Evolutionary conservation across 2,888 invertebrate genomes (phyloP).

Genomic region (Ceraclea dissimilis): DNA sequence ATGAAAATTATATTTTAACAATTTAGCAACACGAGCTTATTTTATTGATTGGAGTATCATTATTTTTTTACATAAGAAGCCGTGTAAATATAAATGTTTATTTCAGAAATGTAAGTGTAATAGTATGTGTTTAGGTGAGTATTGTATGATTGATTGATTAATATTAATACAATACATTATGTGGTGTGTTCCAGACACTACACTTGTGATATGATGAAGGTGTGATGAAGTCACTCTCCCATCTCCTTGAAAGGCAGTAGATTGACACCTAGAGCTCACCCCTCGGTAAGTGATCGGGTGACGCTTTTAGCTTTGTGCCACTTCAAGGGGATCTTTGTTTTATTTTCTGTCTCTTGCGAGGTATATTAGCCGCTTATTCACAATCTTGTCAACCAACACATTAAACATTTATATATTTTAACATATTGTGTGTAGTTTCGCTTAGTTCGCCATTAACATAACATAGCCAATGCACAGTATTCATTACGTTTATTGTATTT

Average conservation of each 20-base stretch:
- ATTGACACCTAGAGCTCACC: slow-evolving; percentile 47
- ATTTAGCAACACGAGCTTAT: too few relatives aligned
- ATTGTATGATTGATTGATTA: neutral
- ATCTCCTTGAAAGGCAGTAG: slow-evolving; percentile 43
- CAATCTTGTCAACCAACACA: neutral
- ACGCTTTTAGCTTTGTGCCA: slow-evolving; percentile 30
- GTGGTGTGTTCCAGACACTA: slow-evolving; percentile 28
- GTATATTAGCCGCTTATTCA: neutral
- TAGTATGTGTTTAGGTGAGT: too few relatives aligned
- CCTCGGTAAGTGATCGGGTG: slow-evolving; percentile 50
- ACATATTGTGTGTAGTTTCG: neutral
- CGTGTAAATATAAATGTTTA: too few relatives aligned
- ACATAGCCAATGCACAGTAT: too few relatives aligned
- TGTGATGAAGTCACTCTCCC: slow-evolving; percentile 32
- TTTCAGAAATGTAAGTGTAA: too few relatives aligned
- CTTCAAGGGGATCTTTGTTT: slow-evolving; percentile 3
- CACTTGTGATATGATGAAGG: slow-evolving; percentile 35
- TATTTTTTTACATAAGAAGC: too few relatives aligned
- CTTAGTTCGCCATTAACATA: neutral
- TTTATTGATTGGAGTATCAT: too few relatives aligned
- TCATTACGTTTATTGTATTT: too few relatives aligned
- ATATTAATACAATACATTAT: slow-evolving; percentile 17
- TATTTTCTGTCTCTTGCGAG: neutral
- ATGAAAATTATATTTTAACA: too few relatives aligned
- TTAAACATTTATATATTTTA: neutral